Conservation (phyloP, 2,797 vertebrate genomes). For the Hydrolagus colliei region DNA sequence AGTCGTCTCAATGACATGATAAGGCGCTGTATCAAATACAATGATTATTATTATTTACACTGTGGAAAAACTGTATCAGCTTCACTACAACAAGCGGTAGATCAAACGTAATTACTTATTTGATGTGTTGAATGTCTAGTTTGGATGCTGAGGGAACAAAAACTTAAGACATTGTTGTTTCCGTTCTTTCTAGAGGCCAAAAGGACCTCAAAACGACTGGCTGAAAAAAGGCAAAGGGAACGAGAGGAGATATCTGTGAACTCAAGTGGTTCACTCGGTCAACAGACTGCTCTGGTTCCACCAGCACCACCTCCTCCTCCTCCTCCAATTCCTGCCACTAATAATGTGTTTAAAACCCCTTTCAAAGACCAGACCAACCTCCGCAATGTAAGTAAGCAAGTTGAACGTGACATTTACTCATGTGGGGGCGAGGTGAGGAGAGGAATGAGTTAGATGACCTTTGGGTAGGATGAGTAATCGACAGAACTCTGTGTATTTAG, state of each 20-base stretch:
- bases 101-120: conserved; percentile 37
- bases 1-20: no score
- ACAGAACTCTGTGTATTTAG: not conserved
- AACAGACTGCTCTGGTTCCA: not conserved
- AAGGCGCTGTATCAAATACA: no score
- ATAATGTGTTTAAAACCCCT: conserved; percentile 23
- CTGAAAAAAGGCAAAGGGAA: conserved; percentile 30
- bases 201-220: conserved; percentile 33
- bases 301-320: conserved; percentile 6
- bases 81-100: conserved; percentile 37
- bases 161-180: conserved; percentile 35
- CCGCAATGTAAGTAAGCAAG: conserved; percentile 3
- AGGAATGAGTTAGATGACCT: not conserved
- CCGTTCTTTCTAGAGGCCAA: conserved; percentile 34
- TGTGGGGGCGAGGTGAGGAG: not conserved
- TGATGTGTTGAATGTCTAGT: not conserved
- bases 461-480: not conserved
- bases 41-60: not conserved
- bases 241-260: not conserved
- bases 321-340: not conserved
- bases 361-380: conserved; percentile 26
- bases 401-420: not conserved
- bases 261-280: not conserved
- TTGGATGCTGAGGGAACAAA: conserved; percentile 33
- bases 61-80: conserved; percentile 30